Base-by-base conservation (phyloP, 2,113 vertebrate genomes). In the Salvelinus sp. region DNA sequence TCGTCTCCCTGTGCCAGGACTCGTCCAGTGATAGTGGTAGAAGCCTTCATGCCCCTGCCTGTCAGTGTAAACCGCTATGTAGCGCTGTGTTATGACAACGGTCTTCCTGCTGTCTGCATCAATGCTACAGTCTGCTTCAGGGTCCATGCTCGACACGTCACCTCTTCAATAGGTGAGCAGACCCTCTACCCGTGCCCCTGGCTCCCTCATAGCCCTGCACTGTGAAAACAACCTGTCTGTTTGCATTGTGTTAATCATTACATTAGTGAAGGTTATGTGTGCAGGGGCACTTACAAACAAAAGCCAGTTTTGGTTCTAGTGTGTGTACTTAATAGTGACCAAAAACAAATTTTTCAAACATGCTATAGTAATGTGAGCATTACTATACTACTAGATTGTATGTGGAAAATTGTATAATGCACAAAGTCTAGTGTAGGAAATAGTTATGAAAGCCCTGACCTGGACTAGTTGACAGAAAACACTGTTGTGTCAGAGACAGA, bases 1-100 rank as follows among this genome's bases (percentile, higher is more conserved):
- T 54, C 5, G 4, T 54, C 13, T 54, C 50, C 50, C 50, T 54
- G 50, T 54, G 16, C 50, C 50, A 54, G 98, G 92, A 95, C 96
- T 74, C 97, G 95, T 67, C 96, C 97, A 0, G 95, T 98, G 67
- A 88, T 99, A 83, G 93, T 92, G 86, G 93, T 98, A 62, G 91
- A 96, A 78, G 95, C 93, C 18, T 92, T 87, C 60, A 90, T 99
- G 86, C 81, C 81, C 4, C 89, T 98, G 79, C 94, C 95, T 2
- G 85, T 87, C 69, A 91, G 93, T 73, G 85, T 99, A 79, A 96
- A 98, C 76, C 92, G 90, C 72, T 94, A 86, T 23, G 86, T 90
- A 76, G 83, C 91, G 47, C 87, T 93, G 73, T 98, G 97, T 74
- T 1, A 44, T 27, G 93, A 95, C 85, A 94, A 89, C 75, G 93